A percentile compares a stretch with the other conserved stretches of the same genome.
phyloP scores from a whole-genome alignment of 2,113 vertebrate genomes.

The Nansenia antarctica region DNA sequence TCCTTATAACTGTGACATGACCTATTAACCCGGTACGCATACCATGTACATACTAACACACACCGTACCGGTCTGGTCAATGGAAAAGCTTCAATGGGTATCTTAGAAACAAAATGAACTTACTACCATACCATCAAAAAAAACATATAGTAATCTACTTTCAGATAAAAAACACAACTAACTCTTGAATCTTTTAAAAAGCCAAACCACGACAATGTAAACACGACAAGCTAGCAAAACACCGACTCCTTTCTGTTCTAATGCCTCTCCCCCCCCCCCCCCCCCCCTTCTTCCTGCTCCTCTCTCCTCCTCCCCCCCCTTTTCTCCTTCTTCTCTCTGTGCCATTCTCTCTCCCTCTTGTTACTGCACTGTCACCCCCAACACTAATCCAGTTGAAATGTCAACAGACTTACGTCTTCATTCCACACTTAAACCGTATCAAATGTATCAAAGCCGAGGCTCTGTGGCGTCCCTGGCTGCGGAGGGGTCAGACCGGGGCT shows the following conservation, averaged over 20 bases:
- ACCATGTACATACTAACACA: conserved; percentile 64
- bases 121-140: no score
- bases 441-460: conserved; percentile 89
- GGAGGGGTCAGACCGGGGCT: conserved; percentile 80
- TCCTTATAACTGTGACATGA: conserved; percentile 63
- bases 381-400: conserved; percentile 82
- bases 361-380: conserved; percentile 72
- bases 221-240: not conserved
- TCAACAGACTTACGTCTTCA: conserved; percentile 83
- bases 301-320: not conserved
- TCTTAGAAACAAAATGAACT: no score
- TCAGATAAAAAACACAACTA: no score
- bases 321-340: conserved; percentile 12
- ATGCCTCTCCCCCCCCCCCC: not conserved
- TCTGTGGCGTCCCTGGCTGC: conserved; percentile 80
- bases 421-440: conserved; percentile 87
- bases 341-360: conserved; percentile 39
- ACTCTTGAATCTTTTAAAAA: not conserved
- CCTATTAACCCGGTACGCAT: conserved; percentile 71
- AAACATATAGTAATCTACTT: no score
- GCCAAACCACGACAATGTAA: not conserved
- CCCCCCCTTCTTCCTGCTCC: not conserved
- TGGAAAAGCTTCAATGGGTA: no score
- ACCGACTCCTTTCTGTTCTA: no score
- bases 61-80: no score